A percentile compares a stretch with the other conserved stretches of the same genome.
phyloP scores from a whole-genome alignment of 2,113 vertebrate species.

The Anser cygnoides region DNA sequence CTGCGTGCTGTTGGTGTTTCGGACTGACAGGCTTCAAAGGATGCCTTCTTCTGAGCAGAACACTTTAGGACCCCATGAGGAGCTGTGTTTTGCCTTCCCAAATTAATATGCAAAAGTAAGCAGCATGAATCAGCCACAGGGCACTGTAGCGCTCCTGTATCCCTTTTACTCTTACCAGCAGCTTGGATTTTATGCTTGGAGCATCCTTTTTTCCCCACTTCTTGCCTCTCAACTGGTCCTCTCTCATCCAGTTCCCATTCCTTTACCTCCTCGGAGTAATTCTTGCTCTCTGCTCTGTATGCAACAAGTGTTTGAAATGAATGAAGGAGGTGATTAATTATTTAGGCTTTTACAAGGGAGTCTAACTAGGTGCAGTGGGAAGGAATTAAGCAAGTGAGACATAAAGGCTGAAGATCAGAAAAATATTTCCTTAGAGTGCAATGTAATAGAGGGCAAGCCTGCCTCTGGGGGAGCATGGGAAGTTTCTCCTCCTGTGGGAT shows the following conservation, averaged over 20 bases:
- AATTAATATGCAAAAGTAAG: conserved; percentile 51
- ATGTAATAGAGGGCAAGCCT: conserved; percentile 43
- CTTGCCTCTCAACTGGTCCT: background rate
- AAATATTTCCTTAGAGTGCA: conserved; percentile 67
- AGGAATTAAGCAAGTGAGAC: conserved; percentile 60
- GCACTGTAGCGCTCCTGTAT: background rate
- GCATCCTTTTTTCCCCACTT: background rate
- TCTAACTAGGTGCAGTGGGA: conserved; percentile 51
- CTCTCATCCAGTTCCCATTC: conserved; percentile 1
- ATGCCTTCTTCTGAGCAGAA: background rate
- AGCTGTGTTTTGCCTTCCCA: background rate
- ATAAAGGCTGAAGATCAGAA: conserved; percentile 63
- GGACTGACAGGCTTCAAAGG: conserved; percentile 16
- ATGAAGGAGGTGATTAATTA: conserved; percentile 52
- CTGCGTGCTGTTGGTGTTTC: background rate
- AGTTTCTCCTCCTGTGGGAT: background rate
- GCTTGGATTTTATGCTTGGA: conserved; percentile 23
- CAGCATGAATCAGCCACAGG: background rate
- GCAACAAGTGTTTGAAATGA: conserved; percentile 57
- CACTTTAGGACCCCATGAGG: background rate
- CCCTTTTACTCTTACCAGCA: background rate
- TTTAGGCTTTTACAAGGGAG: conserved; percentile 51
- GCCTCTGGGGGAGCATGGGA: background rate
- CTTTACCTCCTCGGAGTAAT: conserved; percentile 14
- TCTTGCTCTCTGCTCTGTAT: conserved; percentile 44